Evolutionary conservation across 2,888 invertebrate species (phyloP), one percentile per base, ranked within the genome.

Genomic region (Octodonta nipae): DNA sequence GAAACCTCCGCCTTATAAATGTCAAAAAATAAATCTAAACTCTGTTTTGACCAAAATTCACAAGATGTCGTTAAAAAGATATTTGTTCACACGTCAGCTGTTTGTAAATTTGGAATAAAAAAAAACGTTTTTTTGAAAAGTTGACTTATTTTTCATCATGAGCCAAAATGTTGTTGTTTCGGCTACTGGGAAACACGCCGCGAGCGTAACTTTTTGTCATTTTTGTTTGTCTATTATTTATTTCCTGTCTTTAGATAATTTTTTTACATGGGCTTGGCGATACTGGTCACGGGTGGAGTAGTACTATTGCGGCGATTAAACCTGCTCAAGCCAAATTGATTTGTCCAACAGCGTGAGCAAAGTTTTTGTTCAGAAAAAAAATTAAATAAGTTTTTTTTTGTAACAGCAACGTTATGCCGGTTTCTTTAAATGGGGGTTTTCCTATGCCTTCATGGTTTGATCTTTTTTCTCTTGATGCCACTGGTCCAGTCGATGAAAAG

Each of bases 371-470:
- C n/a, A n/a, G n/a, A n/a, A n/a, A n/a, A n/a, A n/a, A n/a, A n/a
- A n/a, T n/a, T n/a, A n/a, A n/a, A n/a, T n/a, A n/a, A n/a, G n/a
- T n/a, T n/a, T n/a, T n/a, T n/a, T n/a, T n/a, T n/a, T n/a, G n/a
- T n/a, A n/a, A n/a, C n/a, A n/a, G n/a, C n/a, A n/a, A n/a, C n/a
- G n/a, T n/a, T n/a, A 85, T 85, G 67, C 85, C 91, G 5, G 92
- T 93, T 3, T 83, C 91, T 5, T 64, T 93, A 34, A 93, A 93
- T 65, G 82, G 78, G 38, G 91, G 92, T 3, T 86, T 87, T 54
- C 73, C 78, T 41, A 92, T 92, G 91, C 89, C 91, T 8, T 88
- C 89, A 7, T 93, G 92, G 89, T 87, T 92, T 64, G 92, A 93
- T 64, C 68, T 93, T 33, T 73, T 76, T 57, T 77, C 85, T 3